Evolutionary conservation across 2,888 invertebrate genomes (phyloP).

Genomic region (Heteromyza rotundicornis): DNA sequence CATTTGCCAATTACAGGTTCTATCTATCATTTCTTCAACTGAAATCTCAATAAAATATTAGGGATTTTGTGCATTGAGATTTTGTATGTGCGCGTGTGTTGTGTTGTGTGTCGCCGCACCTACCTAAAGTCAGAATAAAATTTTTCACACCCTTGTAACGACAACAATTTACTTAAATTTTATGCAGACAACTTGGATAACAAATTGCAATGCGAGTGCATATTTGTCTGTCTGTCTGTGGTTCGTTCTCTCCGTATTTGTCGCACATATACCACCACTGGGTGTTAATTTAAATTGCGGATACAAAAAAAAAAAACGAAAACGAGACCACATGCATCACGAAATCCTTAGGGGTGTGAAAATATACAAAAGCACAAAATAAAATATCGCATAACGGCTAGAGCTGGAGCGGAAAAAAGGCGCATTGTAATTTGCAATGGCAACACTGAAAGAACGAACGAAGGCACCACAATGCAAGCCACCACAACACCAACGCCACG

Average conservation of each 20-base stretch:
- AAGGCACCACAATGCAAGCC: slow-evolving; percentile 15
- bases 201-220: background rate
- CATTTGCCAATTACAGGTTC: too few relatives aligned
- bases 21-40: too few relatives aligned
- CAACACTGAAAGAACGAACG: slow-evolving; percentile 5
- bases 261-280: background rate
- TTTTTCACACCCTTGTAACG: slow-evolving; percentile 11
- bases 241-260: too few relatives aligned
- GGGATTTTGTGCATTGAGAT: too few relatives aligned
- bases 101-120: too few relatives aligned
- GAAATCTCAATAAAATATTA: too few relatives aligned
- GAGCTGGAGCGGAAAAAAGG: background rate
- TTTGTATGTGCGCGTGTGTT: too few relatives aligned
- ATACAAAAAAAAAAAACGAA: too few relatives aligned
- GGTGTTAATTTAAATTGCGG: slow-evolving; percentile 21
- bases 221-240: slow-evolving; percentile 3
- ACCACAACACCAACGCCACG: slow-evolving; percentile 16
- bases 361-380: slow-evolving; percentile 7
- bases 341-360: slow-evolving; percentile 16
- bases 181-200: slow-evolving; percentile 2
- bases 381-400: background rate
- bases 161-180: slow-evolving; percentile 2
- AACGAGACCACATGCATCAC: slow-evolving; percentile 2
- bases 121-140: too few relatives aligned
- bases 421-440: background rate